Evolutionary conservation across 1,140 invertebrate genomes (phyloP).

Genomic region (Calliopsis andreniformis): DNA sequence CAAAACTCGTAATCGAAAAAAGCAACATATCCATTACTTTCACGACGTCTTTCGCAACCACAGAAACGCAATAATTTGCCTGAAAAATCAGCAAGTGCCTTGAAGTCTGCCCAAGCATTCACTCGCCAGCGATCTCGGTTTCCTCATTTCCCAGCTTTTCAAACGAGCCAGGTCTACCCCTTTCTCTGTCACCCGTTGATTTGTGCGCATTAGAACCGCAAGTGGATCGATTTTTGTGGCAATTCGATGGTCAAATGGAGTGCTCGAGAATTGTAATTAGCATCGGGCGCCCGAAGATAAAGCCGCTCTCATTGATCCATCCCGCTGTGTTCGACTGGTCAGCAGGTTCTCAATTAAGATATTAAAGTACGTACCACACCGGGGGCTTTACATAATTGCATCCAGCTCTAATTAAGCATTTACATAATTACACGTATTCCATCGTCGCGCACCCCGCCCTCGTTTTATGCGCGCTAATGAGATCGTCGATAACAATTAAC

Average conservation of each 20-base stretch:
- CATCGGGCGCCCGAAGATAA: conserved; percentile 29
- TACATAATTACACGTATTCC: conserved; percentile 62
- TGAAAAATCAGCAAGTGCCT: not conserved
- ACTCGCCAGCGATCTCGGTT: not conserved
- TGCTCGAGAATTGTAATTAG: conserved; percentile 43
- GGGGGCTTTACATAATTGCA: conserved; percentile 51
- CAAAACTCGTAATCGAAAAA: no score
- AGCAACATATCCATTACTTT: no score
- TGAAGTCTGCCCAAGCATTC: not conserved
- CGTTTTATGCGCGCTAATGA: conserved; percentile 53
- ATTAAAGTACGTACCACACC: conserved; percentile 42
- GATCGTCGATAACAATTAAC: conserved; percentile 64
- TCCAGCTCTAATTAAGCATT: conserved; percentile 57
- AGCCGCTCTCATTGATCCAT: conserved; percentile 44
- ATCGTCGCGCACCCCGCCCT: conserved; percentile 5
- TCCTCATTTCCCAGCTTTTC: conserved; percentile 3
- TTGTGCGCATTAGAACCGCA: not conserved
- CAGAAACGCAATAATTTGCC: no score
- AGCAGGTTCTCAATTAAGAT: conserved; percentile 61
- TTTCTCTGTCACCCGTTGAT: not conserved
- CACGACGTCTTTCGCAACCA: no score
- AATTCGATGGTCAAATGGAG: not conserved
- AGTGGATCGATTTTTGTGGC: not conserved
- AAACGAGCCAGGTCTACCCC: not conserved
- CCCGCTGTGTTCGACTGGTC: conserved; percentile 26